Percentiles rank a stretch among this genome's conserved stretches.
Evolutionary conservation across 2,797 vertebrate genomes (phyloP).

Genomic region (Coracias cyanogaster): DNA sequence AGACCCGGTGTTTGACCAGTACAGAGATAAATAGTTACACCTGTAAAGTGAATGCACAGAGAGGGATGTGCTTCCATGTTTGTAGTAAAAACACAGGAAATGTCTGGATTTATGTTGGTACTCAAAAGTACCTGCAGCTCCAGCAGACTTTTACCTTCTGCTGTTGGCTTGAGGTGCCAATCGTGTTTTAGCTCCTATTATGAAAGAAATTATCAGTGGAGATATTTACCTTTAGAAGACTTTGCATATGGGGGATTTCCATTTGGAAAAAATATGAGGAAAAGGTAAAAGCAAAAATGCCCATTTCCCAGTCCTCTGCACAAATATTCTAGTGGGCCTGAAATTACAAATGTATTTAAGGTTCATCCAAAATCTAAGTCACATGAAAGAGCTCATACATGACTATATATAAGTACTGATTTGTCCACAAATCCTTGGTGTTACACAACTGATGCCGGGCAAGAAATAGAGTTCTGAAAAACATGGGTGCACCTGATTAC

Average conservation of each 20-base stretch:
- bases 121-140: not conserved
- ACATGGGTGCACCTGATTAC: rapidly evolving
- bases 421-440: not conserved
- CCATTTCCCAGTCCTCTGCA: not conserved
- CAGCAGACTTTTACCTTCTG: not conserved
- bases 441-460: not conserved
- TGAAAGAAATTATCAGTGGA: not conserved
- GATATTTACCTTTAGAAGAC: not conserved
- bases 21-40: not conserved
- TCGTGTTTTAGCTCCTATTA: not conserved
- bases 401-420: not conserved
- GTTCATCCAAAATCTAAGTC: not conserved
- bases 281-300: not conserved
- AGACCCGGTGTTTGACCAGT: not conserved
- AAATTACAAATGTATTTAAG: not conserved
- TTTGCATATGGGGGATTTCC: not conserved
- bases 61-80: not conserved
- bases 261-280: not conserved
- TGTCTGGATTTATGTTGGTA: not conserved
- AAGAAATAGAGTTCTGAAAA: not conserved
- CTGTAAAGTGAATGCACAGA: not conserved
- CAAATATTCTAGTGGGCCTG: not conserved
- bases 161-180: not conserved
- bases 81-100: not conserved
- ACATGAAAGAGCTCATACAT: not conserved